phyloP scores from a whole-genome alignment of 1,140 invertebrate genomes.

The Schlechtendalia chinensis region DNA sequence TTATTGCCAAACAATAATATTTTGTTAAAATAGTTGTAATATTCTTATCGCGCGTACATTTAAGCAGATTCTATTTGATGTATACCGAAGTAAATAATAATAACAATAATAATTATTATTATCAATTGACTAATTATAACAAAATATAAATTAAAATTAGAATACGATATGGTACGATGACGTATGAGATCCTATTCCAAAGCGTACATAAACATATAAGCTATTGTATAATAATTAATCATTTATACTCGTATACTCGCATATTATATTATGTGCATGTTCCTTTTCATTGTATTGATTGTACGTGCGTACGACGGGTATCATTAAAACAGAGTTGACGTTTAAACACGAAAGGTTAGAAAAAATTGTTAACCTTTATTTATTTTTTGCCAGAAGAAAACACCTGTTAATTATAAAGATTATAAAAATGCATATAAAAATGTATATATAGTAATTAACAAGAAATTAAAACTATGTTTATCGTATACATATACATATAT shows the following conservation, averaged over 20 bases:
- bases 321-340: conserved; percentile 9
- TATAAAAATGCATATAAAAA: too few relatives aligned
- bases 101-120: too few relatives aligned
- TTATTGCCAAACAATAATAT: too few relatives aligned
- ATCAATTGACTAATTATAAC: background rate
- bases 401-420: too few relatives aligned
- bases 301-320: background rate
- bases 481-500: too few relatives aligned
- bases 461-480: background rate
- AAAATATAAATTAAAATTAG: background rate
- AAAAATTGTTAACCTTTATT: background rate
- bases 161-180: background rate
- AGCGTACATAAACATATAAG: background rate
- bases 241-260: too few relatives aligned
- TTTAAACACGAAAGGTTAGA: background rate
- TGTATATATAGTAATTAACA: background rate
- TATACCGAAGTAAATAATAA: too few relatives aligned
- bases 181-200: background rate
- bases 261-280: too few relatives aligned
- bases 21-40: too few relatives aligned
- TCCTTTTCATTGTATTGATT: background rate
- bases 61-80: too few relatives aligned
- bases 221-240: conserved; percentile 13
- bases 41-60: too few relatives aligned
- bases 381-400: background rate